Evolutionary conservation across 2,797 vertebrate genomes (phyloP).

Genomic region (Spondyliosoma cantharus): DNA sequence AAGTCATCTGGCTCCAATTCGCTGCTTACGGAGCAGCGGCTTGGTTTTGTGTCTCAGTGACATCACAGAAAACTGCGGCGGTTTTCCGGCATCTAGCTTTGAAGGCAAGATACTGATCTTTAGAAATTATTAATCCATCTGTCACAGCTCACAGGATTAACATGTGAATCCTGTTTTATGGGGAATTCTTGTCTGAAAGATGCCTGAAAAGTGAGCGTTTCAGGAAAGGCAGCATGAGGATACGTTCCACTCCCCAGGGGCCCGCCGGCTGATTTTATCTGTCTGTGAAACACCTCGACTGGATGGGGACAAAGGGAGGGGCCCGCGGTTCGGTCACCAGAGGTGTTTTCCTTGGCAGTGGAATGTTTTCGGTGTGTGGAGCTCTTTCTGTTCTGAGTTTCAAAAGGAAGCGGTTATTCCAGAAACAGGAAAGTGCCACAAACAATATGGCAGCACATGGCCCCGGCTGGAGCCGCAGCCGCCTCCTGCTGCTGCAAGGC

Average conservation of each 20-base stretch:
- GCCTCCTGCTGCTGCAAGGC: constrained; percentile 59
- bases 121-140: constrained; percentile 42
- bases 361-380: constrained; percentile 78
- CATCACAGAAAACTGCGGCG: constrained; percentile 40
- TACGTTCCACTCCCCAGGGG: constrained; percentile 74
- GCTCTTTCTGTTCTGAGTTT: constrained; percentile 74
- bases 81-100: constrained; percentile 28
- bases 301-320: constrained; percentile 76
- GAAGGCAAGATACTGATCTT: constrained; percentile 33
- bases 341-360: constrained; percentile 87
- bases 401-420: constrained; percentile 79
- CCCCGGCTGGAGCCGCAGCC: constrained; percentile 60
- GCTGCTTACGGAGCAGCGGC: constrained; percentile 9
- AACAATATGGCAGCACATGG: constrained; percentile 81
- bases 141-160: constrained; percentile 47
- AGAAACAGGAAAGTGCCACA: constrained; percentile 86
- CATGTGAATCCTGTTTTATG: constrained; percentile 47
- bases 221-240: constrained; percentile 59
- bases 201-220: constrained; percentile 57
- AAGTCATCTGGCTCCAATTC: constrained; percentile 61
- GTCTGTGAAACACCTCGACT: constrained; percentile 75
- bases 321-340: constrained; percentile 70
- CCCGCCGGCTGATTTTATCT: constrained; percentile 71
- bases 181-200: constrained; percentile 21
- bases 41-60: constrained; percentile 39